Conservation (phyloP, 2,888 invertebrate species). For the Parnassius smintheus region DNA sequence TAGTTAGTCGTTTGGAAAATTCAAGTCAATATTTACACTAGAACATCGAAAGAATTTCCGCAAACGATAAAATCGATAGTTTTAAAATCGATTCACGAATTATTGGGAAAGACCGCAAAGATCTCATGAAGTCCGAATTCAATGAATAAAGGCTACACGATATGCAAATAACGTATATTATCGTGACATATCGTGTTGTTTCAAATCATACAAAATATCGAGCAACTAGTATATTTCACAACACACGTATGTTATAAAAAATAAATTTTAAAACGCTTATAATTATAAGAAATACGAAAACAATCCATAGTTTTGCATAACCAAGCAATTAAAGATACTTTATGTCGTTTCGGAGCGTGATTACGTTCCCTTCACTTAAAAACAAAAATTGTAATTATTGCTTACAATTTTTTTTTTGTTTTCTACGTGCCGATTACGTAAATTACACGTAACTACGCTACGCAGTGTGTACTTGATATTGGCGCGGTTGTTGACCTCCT, state of each 20-base stretch:
- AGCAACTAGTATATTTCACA: background rate
- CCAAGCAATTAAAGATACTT: conserved; percentile 2
- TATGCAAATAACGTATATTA: too few relatives aligned
- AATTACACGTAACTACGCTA: background rate
- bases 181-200: too few relatives aligned
- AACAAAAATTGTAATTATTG: background rate
- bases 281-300: conserved; percentile 1
- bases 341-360: background rate
- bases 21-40: too few relatives aligned
- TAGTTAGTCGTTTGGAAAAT: too few relatives aligned
- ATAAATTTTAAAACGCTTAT: conserved; percentile 7
- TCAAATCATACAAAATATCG: too few relatives aligned
- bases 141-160: too few relatives aligned
- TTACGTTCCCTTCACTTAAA: background rate
- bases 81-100: too few relatives aligned
- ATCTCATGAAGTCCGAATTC: too few relatives aligned
- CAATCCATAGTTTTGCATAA: conserved; percentile 4
- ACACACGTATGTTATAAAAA: background rate
- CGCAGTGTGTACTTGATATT: background rate
- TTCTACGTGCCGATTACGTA: background rate
- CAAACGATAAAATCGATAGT: too few relatives aligned
- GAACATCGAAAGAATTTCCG: too few relatives aligned
- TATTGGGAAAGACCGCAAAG: too few relatives aligned
- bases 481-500: conserved; percentile 8
- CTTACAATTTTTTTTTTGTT: too few relatives aligned